A percentile compares a stretch with the other conserved stretches of the same genome.
phyloP scores from a whole-genome alignment of 2,797 vertebrate species.

The Leptodactylus fallax region DNA sequence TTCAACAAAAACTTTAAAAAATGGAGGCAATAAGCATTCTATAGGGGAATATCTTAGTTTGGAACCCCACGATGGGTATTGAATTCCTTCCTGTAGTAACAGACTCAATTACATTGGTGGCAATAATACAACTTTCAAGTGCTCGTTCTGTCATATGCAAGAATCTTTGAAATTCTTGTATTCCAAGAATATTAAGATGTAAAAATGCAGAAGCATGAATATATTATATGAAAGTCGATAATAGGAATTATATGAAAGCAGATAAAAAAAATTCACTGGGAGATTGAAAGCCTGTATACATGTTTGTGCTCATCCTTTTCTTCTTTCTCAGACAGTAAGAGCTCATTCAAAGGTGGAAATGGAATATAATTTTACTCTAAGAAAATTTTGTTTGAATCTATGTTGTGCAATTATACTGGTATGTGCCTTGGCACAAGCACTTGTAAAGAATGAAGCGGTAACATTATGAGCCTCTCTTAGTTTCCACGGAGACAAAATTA shows the following conservation, averaged over 20 bases:
- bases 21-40: not conserved
- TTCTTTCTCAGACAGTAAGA: constrained; percentile 23
- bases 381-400: constrained; percentile 41
- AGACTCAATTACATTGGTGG: not conserved
- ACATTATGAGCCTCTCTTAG: constrained; percentile 52
- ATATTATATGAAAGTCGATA: constrained; percentile 10
- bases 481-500: constrained; percentile 63
- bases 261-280: constrained; percentile 16
- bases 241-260: constrained; percentile 1
- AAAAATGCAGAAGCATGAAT: not conserved
- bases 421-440: constrained; percentile 47
- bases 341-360: constrained; percentile 49
- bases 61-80: not conserved
- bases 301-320: constrained; percentile 43
- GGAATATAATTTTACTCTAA: constrained; percentile 42
- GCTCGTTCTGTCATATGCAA: not conserved
- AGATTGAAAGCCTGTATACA: constrained; percentile 7
- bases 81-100: not conserved
- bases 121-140: constrained; percentile 15
- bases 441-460: constrained; percentile 44
- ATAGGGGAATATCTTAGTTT: not conserved
- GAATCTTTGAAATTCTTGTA: constrained; percentile 2
- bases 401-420: constrained; percentile 51
- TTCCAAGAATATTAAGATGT: constrained; percentile 19
- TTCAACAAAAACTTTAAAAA: not conserved